Percentiles rank a stretch among this genome's conserved stretches.
Conservation (phyloP, 2,797 vertebrate species). For the Pseudotriccus pelzelni region DNA sequence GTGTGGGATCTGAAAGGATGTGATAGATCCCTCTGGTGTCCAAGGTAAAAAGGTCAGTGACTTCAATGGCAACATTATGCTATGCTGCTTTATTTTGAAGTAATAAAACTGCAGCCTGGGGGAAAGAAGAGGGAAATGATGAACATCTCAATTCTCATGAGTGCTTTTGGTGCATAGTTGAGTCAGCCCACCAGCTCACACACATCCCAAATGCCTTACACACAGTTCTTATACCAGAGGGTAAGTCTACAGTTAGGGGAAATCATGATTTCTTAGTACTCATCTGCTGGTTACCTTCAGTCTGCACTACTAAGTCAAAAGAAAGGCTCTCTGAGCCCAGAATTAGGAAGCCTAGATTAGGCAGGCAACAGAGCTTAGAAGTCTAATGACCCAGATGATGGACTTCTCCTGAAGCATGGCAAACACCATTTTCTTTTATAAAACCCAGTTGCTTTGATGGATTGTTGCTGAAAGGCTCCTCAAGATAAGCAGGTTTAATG, state of each 20-base stretch:
- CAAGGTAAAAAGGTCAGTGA: neutral
- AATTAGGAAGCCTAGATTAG: slow-evolving; percentile 26
- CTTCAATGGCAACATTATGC: neutral
- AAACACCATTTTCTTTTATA: slow-evolving; percentile 1
- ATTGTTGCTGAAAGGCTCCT: slow-evolving; percentile 23
- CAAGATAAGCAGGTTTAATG: slow-evolving; percentile 35
- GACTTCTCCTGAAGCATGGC: neutral
- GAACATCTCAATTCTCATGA: neutral
- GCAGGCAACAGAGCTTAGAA: neutral
- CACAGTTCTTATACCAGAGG: neutral
- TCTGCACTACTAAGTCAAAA: neutral
- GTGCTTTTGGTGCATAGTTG: neutral
- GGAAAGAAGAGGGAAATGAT: neutral
- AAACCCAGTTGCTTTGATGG: neutral
- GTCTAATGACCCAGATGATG: neutral
- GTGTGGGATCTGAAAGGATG: neutral
- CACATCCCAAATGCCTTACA: neutral
- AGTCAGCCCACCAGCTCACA: neutral
- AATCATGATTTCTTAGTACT: neutral
- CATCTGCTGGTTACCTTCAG: neutral
- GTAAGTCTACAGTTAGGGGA: neutral
- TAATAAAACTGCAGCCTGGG: neutral
- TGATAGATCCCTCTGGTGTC: neutral
- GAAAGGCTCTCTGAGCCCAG: neutral
- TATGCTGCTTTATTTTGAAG: neutral